Evolutionary conservation across 2,113 vertebrate species (phyloP), one percentile per base, ranked within the genome.

Genomic region (Xiphophorus hellerii): DNA sequence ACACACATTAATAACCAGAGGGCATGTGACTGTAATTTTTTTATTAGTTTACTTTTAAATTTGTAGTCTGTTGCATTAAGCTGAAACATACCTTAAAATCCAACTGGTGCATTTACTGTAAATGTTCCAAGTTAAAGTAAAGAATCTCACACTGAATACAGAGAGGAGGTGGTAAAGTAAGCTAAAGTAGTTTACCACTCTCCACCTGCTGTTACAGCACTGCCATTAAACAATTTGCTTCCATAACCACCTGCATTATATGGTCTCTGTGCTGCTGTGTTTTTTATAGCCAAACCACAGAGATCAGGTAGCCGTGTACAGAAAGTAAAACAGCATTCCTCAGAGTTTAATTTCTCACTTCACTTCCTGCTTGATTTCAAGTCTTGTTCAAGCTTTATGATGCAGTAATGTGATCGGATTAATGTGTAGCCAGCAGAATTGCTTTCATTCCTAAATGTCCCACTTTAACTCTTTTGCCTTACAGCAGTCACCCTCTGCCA

Each of bases 161-260:
- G 35, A n/a, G 30, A 22, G 29, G 2, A 71, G 20, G 31, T 25
- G 35, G 4, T 12, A 1, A 27, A 28, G 25, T 67, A 60, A 70
- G 11, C 27, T 48, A 28, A 31, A 64, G 29, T 69, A 58, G 67
- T 42, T 67, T 33, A 4, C 61, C 61, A 10, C 25, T 39, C 35
- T 7, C 31, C 62, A 30, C 63, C 72, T 73, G 60, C 62, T 62
- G 33, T 63, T 60, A 28, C 15, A 74, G 62, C 20, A 69, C 8
- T 63, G 66, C 51, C 74, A 85, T 86, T 64, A 83, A 91, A 84
- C 70, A 69, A 84, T 74, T 77, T 76, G 71, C 48, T 5, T 60
- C n/a, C 39, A n/a, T 62, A 63, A 73, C 58, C 68, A 75, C 66
- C 72, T 58, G 79, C 61, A 78, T 39, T 75, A 78, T 73, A 76